Base-by-base conservation (phyloP, 1,140 invertebrate genomes). In the Tetramorium parvispinum region DNA sequence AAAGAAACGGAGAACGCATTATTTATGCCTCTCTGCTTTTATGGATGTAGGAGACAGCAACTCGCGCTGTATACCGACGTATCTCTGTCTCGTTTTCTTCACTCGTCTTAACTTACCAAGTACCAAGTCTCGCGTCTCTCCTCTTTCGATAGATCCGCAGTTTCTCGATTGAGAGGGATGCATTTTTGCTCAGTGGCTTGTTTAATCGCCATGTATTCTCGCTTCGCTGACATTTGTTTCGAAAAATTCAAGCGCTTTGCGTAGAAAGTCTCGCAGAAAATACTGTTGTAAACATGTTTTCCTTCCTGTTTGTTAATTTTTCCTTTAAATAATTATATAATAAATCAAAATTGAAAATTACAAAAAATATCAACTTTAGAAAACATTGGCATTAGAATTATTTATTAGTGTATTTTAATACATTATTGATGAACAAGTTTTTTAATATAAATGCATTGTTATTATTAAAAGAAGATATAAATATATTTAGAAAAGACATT, bases 1-100 rank as follows among this genome's bases (percentile, higher is more conserved):
- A 49, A 85, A 81, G 85, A 89, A 87, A 90, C 79, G 37, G 18
- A 85, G 76, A 71, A 76, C 89, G 66, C 79, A 82, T 90, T 90
- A 90, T 89, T 90, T 89, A 90, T 87, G 79, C 75, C 79, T 85
- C 82, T 87, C 65, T 75, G 88, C 88, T 59, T 87, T 87, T 78
- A 81, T 90, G 88, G 79, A 61, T 75, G 86, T 57, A 46, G 76
- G 77, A 86, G 83, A 88, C 61, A 24, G 75, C 49, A 18, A 37
- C 59, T 68, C 57, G 46, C 49, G 18, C 37, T 59, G 6, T 70
- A 71, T 37, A 75, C 16, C 85, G 13, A 43, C 21, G 68, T n/a
- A 18, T 63, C 70, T 46, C 46, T 71, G 21, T 51, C 24, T n/a
- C 32, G 32, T 65, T 57, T 10, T 40, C 55, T 46, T 27, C 16